Percentiles rank a stretch among this genome's conserved stretches.
These are phyloP conservation scores for Micrasema longulum DNA, from an alignment of 1,140 invertebrate genomes.

Conservation along the genomic window DNA sequence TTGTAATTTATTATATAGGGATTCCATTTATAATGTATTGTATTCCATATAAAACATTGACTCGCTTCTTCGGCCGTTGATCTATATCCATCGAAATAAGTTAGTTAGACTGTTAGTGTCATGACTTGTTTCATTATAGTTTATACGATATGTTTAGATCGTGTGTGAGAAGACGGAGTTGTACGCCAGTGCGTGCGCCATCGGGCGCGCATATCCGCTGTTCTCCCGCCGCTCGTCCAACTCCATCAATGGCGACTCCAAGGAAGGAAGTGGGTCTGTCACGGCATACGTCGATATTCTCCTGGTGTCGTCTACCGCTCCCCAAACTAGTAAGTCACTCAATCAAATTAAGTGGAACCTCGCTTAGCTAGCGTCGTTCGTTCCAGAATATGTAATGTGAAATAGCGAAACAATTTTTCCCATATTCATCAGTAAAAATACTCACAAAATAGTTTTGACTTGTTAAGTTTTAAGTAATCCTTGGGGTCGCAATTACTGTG, in stretches of 20 bases:
- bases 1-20: too few relatives aligned
- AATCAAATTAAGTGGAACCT: too few relatives aligned
- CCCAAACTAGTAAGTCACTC: constrained; percentile 31
- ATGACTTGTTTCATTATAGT: too few relatives aligned
- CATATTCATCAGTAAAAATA: too few relatives aligned
- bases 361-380: too few relatives aligned
- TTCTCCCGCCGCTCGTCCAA: constrained; percentile 80
- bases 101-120: background rate
- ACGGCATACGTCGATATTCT: constrained; percentile 74
- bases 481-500: too few relatives aligned
- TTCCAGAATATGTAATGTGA: too few relatives aligned
- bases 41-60: too few relatives aligned
- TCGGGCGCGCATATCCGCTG: constrained; percentile 83
- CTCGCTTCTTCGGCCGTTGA: too few relatives aligned
- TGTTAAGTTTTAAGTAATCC: too few relatives aligned
- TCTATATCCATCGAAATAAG: background rate
- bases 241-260: constrained; percentile 39
- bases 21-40: background rate
- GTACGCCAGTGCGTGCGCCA: constrained; percentile 82
- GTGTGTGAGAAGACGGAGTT: constrained; percentile 83
- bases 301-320: constrained; percentile 59
- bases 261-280: constrained; percentile 42
- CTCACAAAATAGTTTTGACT: too few relatives aligned
- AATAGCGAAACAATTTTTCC: too few relatives aligned
- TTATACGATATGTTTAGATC: constrained; percentile 73